Evolutionary conservation across 2,888 invertebrate species (phyloP).

Genomic region (Sphaeridia pumilis): DNA sequence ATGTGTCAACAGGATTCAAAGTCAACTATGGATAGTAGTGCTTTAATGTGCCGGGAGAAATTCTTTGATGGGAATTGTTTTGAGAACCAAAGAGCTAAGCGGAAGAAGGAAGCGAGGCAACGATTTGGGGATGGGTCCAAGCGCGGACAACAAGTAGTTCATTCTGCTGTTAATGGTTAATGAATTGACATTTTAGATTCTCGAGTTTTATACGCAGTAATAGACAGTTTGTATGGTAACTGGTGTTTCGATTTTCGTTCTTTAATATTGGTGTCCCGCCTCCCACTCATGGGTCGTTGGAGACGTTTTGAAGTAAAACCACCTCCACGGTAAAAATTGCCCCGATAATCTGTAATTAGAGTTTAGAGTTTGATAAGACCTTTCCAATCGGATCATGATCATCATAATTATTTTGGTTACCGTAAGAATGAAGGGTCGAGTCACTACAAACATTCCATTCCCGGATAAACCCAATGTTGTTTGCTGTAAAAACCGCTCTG

Average conservation of each 20-base stretch:
- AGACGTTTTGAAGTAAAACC: conserved; percentile 23
- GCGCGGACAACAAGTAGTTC: conserved; percentile 17
- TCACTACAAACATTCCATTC: conserved; percentile 30
- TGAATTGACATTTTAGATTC: background rate
- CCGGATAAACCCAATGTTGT: conserved; percentile 26
- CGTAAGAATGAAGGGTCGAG: conserved; percentile 29
- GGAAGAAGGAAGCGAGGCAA: conserved; percentile 14
- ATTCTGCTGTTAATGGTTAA: background rate
- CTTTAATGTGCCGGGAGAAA: conserved; percentile 28
- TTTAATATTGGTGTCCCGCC: too few relatives aligned
- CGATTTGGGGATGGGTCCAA: conserved; percentile 21
- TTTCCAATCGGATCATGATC: background rate
- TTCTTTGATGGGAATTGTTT: conserved; percentile 18
- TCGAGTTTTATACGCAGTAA: too few relatives aligned
- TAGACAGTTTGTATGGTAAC: too few relatives aligned
- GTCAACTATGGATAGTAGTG: conserved; percentile 26
- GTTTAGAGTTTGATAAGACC: background rate
- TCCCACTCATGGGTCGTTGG: background rate
- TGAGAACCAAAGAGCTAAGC: conserved; percentile 13
- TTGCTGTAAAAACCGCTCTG: conserved; percentile 24
- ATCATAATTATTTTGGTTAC: conserved; percentile 14
- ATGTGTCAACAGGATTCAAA: background rate
- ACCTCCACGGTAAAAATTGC: conserved; percentile 33
- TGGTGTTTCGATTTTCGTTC: too few relatives aligned
- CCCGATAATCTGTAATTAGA: conserved; percentile 23